phyloP scores from a whole-genome alignment of 2,888 invertebrate genomes.

The Ashinkailepas kermadecensis region DNA sequence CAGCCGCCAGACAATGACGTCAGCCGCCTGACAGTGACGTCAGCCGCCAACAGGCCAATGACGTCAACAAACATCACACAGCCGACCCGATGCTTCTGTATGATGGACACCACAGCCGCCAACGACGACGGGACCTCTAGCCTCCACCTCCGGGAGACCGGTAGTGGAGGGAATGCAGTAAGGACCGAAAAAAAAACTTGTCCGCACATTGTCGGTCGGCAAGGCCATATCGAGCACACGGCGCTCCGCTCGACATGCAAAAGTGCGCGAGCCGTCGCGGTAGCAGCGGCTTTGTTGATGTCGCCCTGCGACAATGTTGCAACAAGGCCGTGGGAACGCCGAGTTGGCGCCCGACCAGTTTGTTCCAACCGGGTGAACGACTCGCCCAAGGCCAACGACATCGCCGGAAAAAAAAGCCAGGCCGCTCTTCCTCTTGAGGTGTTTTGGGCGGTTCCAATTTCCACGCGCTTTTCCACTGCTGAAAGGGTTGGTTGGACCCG shows the following conservation, averaged over 20 bases:
- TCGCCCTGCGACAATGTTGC: background rate
- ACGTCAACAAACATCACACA: background rate
- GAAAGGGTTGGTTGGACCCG: background rate
- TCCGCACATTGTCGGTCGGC: too few species aligned
- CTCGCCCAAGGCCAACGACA: background rate
- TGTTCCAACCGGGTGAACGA: background rate
- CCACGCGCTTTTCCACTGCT: background rate
- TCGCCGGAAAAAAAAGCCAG: background rate
- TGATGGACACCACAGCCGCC: too few species aligned
- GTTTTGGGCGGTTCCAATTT: background rate
- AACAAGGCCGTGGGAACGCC: background rate
- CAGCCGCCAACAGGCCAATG: background rate
- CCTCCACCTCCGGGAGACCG: too few species aligned
- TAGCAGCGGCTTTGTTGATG: too few species aligned
- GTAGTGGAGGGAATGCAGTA: too few species aligned
- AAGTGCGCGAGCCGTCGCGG: too few species aligned
- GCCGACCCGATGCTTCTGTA: too few species aligned
- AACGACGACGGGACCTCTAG: too few species aligned
- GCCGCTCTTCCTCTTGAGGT: background rate
- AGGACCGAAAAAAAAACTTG: too few species aligned
- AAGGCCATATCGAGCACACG: too few species aligned
- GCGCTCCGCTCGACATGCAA: too few species aligned
- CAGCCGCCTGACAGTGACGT: background rate
- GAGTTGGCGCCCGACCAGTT: background rate
- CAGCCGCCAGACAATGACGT: background rate